Evolutionary conservation across 2,888 invertebrate genomes (phyloP).

Genomic region (Xanthorhoe designata): DNA sequence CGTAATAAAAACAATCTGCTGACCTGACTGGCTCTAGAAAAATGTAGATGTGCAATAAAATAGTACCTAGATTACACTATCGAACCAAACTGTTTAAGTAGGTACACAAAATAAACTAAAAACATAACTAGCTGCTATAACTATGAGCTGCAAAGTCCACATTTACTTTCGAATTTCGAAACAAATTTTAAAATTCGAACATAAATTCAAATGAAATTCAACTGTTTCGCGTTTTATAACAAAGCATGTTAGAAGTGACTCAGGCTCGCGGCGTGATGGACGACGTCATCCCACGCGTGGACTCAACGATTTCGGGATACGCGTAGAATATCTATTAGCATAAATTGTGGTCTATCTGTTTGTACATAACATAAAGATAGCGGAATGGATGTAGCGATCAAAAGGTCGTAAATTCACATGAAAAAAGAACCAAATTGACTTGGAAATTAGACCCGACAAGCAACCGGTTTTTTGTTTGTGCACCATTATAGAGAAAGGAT

Average conservation of each 20-base stretch:
- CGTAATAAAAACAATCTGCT: background rate
- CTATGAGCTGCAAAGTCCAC: no score
- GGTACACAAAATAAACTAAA: no score
- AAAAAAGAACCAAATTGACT: constrained; percentile 1
- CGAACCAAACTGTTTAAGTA: no score
- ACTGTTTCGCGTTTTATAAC: background rate
- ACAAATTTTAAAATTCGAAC: background rate
- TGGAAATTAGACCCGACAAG: background rate
- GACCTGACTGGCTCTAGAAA: background rate
- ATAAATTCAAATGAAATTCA: background rate
- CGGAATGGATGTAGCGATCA: constrained; percentile 15
- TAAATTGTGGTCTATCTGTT: constrained; percentile 15
- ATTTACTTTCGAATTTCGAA: background rate
- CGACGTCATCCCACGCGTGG: constrained; percentile 11
- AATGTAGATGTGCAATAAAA: background rate
- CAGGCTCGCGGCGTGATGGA: background rate
- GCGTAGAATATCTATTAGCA: constrained; percentile 11
- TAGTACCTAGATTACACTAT: no score
- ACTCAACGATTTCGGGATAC: background rate
- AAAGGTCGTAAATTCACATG: constrained; percentile 9
- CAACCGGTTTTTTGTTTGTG: background rate
- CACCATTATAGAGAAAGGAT: background rate
- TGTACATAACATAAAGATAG: constrained; percentile 14
- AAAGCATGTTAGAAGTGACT: background rate
- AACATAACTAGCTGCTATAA: no score